Evolutionary conservation across 2,113 vertebrate genomes (phyloP), one percentile per base, ranked within the genome.

Genomic region (Phycodurus eques): DNA sequence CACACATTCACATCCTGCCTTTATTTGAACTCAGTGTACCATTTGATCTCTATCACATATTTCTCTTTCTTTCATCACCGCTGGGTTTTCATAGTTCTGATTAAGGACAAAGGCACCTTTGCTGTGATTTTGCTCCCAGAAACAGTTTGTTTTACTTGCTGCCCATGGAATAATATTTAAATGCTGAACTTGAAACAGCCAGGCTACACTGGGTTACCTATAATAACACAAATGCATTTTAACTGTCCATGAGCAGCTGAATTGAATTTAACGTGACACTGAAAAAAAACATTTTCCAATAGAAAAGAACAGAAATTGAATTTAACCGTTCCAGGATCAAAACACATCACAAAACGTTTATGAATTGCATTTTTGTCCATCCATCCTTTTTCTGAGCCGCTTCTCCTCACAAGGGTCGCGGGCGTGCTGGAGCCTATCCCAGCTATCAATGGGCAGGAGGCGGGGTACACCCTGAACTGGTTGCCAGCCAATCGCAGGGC

Each of bases 1-100:
- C 68, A 74, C 78, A 73, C 49, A n/a, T 63, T 46, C 27, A 47
- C 62, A 5, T 56, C 15, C 54, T 20, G 6, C 62, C 54, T 72
- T 73, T 77, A 81, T 82, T 83, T 85, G 68, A 82, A 84, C 72
- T 67, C 67, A 35, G 35, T 79, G 65, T 79, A 82, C 82, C 71
- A 81, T 81, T 89, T 74, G 86, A 88, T 82, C 67, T 60, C 85
- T 83, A 83, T 89, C 83, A n/a, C 42, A 77, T 73, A 70, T 83
- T 80, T 39, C 63, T 75, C 77, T 85, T 43, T 82, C 59, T 61
- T 76, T 73, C 2, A 33, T 66, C 64, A 66, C 44, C 51, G 49
- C 59, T 53, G 72, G 66, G 53, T 75, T 83, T 85, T 78, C 66
- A 71, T 78, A 71, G 74, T 76, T 78, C 65, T 51, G 31, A 68